Evolutionary conservation across 1,140 invertebrate species (phyloP).

Genomic region (Eciton burchellii): DNA sequence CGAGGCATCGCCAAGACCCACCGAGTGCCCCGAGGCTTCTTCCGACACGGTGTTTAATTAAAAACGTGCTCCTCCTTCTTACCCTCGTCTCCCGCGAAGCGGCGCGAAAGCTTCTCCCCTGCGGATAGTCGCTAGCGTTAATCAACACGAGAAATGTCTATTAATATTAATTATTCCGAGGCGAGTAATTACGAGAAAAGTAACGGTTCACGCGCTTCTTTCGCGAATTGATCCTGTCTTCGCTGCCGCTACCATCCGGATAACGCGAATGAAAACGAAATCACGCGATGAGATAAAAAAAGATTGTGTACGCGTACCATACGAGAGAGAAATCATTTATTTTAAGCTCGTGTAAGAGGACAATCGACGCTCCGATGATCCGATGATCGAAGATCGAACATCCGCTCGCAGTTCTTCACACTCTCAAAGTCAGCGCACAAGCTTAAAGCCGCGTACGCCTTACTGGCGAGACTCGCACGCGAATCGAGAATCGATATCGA

Average conservation of each 20-base stretch:
- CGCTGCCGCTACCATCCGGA: not conserved
- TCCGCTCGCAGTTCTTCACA: too few relatives aligned
- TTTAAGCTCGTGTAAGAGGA: too few relatives aligned
- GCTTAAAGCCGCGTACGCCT: too few relatives aligned
- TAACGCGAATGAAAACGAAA: too few relatives aligned
- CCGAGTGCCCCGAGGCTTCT: slow-evolving; percentile 7
- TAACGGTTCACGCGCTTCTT: not conserved
- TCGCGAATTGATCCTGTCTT: not conserved
- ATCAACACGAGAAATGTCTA: not conserved
- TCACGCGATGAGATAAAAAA: not conserved
- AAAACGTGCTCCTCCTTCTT: slow-evolving; percentile 14
- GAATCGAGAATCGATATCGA: too few relatives aligned
- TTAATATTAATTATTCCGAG: not conserved
- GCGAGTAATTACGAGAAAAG: not conserved
- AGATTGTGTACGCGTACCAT: too few relatives aligned
- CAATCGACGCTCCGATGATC: too few relatives aligned
- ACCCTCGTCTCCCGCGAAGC: too few relatives aligned
- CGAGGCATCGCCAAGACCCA: slow-evolving; percentile 26
- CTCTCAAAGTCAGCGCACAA: too few relatives aligned
- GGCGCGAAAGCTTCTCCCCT: not conserved
- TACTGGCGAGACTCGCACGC: too few relatives aligned
- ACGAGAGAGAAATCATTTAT: too few relatives aligned
- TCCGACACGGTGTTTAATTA: slow-evolving; percentile 35
- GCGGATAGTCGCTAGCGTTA: not conserved
- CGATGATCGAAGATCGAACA: too few relatives aligned